These are phyloP conservation scores for Microtus oregoni DNA, from an alignment of 2,113 vertebrate genomes.

Conservation along the genomic window DNA sequence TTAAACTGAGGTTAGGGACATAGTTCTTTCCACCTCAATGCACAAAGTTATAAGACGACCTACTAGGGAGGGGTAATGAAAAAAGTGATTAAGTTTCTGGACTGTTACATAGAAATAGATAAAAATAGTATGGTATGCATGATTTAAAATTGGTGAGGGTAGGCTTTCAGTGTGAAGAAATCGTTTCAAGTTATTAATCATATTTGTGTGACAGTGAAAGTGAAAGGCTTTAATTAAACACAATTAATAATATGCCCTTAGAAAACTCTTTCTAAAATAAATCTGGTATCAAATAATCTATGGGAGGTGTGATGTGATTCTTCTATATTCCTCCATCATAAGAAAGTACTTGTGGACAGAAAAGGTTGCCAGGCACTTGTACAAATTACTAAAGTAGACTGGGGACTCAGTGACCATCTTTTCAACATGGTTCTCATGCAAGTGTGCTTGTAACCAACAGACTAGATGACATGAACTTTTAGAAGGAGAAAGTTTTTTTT, in stretches of 20 bases:
- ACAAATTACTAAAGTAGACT: slow-evolving; percentile 68
- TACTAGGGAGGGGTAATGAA: slow-evolving; percentile 17
- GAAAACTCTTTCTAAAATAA: slow-evolving; percentile 75
- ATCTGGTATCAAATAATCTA: slow-evolving; percentile 54
- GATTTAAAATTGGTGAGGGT: slow-evolving; percentile 78
- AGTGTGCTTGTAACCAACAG: slow-evolving; percentile 11
- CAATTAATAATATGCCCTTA: slow-evolving; percentile 59
- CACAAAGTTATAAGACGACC: slow-evolving; percentile 71
- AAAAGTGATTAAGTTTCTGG: slow-evolving; percentile 73
- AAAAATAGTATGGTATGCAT: slow-evolving; percentile 71
- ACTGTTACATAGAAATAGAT: slow-evolving; percentile 75
- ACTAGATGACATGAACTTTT: slow-evolving; percentile 54
- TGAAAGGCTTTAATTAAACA: slow-evolving; percentile 78
- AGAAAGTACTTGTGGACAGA: slow-evolving; percentile 55
- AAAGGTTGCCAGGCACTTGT: slow-evolving; percentile 60
- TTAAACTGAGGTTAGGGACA: slow-evolving; percentile 55
- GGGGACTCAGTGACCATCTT: slow-evolving; percentile 64
- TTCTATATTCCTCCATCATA: slow-evolving; percentile 50
- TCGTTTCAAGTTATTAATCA: slow-evolving; percentile 63
- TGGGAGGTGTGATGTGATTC: slow-evolving; percentile 39
- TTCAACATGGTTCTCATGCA: slow-evolving; percentile 68
- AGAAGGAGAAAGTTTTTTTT: background rate
- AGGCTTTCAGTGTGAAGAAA: slow-evolving; percentile 54
- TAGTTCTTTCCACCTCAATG: slow-evolving; percentile 71
- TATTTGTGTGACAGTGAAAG: slow-evolving; percentile 69